Evolutionary conservation across 2,888 invertebrate genomes (phyloP).

Genomic region (Colostygia pectinataria): DNA sequence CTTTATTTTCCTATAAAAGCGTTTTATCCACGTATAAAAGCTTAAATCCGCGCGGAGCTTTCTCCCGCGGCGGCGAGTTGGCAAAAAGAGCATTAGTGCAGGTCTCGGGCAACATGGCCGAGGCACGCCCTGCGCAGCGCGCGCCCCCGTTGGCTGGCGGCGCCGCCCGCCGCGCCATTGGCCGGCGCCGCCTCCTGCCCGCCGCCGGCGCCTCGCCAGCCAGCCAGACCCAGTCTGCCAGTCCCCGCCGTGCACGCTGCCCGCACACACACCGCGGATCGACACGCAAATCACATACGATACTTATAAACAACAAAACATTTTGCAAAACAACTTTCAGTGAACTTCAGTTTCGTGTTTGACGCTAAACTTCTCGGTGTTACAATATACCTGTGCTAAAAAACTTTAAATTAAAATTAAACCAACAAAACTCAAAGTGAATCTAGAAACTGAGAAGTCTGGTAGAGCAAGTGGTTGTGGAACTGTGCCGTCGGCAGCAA

Average conservation of each 20-base stretch:
- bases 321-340: constrained; percentile 17
- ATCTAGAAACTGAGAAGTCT: neutral
- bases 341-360: constrained; percentile 15
- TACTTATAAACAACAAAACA: constrained; percentile 28
- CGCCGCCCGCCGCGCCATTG: constrained; percentile 45
- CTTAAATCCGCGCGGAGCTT: constrained; percentile 82
- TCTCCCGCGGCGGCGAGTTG: constrained; percentile 71
- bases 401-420: neutral
- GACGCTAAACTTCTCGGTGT: constrained; percentile 6
- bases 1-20: constrained; percentile 82
- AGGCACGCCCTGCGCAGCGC: constrained; percentile 65
- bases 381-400: neutral
- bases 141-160: constrained; percentile 50
- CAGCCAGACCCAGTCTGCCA: constrained; percentile 34
- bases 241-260: constrained; percentile 44
- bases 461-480: neutral
- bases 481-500: constrained; percentile 23
- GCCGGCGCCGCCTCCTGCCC: constrained; percentile 48
- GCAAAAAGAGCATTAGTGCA: constrained; percentile 79
- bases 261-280: constrained; percentile 30
- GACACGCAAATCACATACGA: constrained; percentile 34
- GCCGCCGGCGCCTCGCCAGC: constrained; percentile 36
- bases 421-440: too few species aligned
- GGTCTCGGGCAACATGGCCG: constrained; percentile 68
- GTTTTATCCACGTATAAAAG: constrained; percentile 83